Evolutionary conservation across 2,797 vertebrate species (phyloP), one percentile per base, ranked within the genome.

Genomic region (Chelon labrosus): DNA sequence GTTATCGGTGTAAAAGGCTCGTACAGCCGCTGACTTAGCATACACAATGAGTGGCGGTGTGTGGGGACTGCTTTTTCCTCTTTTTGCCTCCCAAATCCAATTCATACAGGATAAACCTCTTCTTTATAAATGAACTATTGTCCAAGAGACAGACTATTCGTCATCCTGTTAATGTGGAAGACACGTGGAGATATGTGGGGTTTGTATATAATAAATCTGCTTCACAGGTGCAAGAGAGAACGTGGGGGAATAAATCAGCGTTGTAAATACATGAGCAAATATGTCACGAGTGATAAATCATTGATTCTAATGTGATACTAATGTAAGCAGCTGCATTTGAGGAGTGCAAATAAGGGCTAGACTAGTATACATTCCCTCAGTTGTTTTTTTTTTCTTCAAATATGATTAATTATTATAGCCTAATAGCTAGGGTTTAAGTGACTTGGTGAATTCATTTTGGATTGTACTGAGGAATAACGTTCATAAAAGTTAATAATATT

Each of bases 11-110:
- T 68, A 16, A 80, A 79, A 84, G 65, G 70, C 83, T 69, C 77
- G 73, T 65, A 47, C 72, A 74, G 65, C 70, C 68, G 86, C 88
- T 87, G 88, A 92, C 85, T 88, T 88, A 84, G 89, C 88, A 91
- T 87, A 88, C 91, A 91, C 82, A 90, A 83, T 82, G 66, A 85
- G 27, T 42, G 47, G 19, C 13, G 13, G 10, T 4, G 46, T 10
- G 46, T 17, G 46, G 37, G 44, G n/a, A 17, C 5, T 44, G 39
- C 9, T 42, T 63, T 77, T 63, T 66, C 8, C 49, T 57, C 46
- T 42, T n/a, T 46, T 42, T 52, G 59, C 77, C 71, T 83, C 41
- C 42, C 31, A 66, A 75, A 80, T 83, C 64, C 63, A 75, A 65
- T 81, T 53, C 56, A 38, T 38, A 64, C 27, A 60, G 60, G 10